A percentile compares a stretch with the other conserved stretches of the same genome.
These are phyloP conservation scores for Iphiclides podalirius DNA, from an alignment of 2,888 invertebrate genomes.

Conservation along the genomic window DNA sequence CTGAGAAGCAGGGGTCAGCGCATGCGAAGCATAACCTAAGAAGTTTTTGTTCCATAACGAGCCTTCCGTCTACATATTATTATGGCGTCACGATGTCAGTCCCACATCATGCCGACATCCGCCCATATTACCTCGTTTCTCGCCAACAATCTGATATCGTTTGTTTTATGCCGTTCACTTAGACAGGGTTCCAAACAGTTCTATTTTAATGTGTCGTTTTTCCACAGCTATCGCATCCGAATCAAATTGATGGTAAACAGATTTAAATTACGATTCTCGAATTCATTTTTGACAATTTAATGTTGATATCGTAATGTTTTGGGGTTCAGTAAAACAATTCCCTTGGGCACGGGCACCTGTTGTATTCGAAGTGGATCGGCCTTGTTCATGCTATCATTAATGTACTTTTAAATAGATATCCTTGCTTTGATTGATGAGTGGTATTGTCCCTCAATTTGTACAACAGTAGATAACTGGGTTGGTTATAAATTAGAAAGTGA, in stretches of 20 bases:
- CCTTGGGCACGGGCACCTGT: slow-evolving; percentile 23
- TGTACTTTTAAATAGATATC: slow-evolving; percentile 73
- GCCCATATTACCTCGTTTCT: slow-evolving; percentile 58
- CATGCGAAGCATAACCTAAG: slow-evolving; percentile 67
- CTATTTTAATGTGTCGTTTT: slow-evolving; percentile 24
- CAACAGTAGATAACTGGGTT: slow-evolving; percentile 45
- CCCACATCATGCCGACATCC: slow-evolving; percentile 73
- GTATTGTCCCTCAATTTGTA: slow-evolving; percentile 51
- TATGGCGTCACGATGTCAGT: slow-evolving; percentile 73
- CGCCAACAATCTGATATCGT: slow-evolving; percentile 58
- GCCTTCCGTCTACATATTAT: slow-evolving; percentile 63
- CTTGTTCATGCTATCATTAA: slow-evolving; percentile 53
- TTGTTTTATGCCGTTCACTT: slow-evolving; percentile 38
- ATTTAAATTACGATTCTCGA: slow-evolving; percentile 63
- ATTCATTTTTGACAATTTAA: slow-evolving; percentile 74
- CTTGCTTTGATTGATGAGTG: slow-evolving; percentile 73
- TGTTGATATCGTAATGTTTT: slow-evolving; percentile 53
- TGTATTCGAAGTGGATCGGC: slow-evolving; percentile 41
- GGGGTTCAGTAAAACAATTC: slow-evolving; percentile 64
- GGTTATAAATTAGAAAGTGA: slow-evolving; percentile 51
- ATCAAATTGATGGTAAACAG: slow-evolving; percentile 37
- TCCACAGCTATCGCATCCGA: slow-evolving; percentile 27
- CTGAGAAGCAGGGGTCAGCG: slow-evolving; percentile 50
- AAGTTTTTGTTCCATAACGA: slow-evolving; percentile 73
- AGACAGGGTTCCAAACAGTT: slow-evolving; percentile 48